Evolutionary conservation across 2,888 invertebrate genomes (phyloP).

Genomic region (Thumatha senex): DNA sequence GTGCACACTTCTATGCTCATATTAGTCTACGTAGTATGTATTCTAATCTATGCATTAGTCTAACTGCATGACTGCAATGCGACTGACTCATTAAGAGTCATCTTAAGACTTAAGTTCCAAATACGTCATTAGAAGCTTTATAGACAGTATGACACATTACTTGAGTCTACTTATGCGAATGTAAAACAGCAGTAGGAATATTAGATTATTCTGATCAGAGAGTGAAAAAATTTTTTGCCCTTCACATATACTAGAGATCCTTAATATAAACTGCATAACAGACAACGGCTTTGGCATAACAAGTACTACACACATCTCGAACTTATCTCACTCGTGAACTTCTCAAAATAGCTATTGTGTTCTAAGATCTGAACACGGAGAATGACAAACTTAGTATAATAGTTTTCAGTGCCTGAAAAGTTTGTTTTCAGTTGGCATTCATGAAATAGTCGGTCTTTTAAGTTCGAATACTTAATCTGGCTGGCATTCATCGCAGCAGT

Average conservation of each 20-base stretch:
- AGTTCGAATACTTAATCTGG: not conserved
- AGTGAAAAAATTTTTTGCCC: constrained; percentile 19
- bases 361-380: not conserved
- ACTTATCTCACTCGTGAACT: constrained; percentile 1
- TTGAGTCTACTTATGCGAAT: too few species aligned
- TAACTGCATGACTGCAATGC: too few species aligned
- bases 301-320: constrained; percentile 24
- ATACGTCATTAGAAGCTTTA: too few species aligned
- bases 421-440: constrained; percentile 7
- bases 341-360: constrained; percentile 3
- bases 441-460: not conserved
- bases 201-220: constrained; percentile 8
- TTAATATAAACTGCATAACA: constrained; percentile 44
- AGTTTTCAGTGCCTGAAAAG: not conserved
- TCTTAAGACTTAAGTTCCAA: too few species aligned
- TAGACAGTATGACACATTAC: too few species aligned
- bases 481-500: too few species aligned
- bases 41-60: too few species aligned
- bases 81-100: too few species aligned
- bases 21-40: too few species aligned
- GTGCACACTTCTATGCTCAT: too few species aligned
- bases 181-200: too few species aligned
- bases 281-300: constrained; percentile 10
- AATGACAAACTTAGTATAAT: constrained; percentile 14
- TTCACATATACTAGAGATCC: constrained; percentile 26